These are phyloP conservation scores for Eciton burchellii DNA, from an alignment of 1,140 invertebrate species.

Conservation along the genomic window DNA sequence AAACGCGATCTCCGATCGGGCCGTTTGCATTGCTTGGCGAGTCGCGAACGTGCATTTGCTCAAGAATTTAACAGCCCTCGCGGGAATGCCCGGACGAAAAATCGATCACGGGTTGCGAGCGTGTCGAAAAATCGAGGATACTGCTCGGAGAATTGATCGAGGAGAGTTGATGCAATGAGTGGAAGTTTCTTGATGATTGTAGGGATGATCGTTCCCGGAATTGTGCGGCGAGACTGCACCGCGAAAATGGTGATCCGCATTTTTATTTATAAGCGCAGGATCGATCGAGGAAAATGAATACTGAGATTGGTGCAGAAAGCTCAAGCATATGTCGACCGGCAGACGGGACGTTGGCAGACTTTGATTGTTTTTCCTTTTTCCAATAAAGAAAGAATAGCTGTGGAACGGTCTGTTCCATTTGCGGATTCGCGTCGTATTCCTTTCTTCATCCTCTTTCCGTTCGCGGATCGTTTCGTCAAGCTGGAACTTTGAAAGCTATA, in stretches of 20 bases:
- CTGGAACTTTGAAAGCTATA: conserved; percentile 8
- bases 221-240: too few relatives aligned
- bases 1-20: conserved; percentile 46
- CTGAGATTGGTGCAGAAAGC: conserved; percentile 10
- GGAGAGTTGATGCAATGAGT: background rate
- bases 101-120: background rate
- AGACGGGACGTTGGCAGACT: conserved; percentile 11
- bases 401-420: conserved; percentile 61
- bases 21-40: conserved; percentile 32
- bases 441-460: conserved; percentile 11
- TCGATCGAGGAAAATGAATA: background rate
- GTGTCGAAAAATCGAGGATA: background rate
- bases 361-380: conserved; percentile 51
- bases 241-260: background rate
- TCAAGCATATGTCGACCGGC: conserved; percentile 7
- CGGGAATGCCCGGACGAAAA: background rate
- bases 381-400: conserved; percentile 58
- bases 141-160: background rate
- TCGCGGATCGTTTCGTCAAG: conserved; percentile 1
- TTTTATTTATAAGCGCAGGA: conserved; percentile 15
- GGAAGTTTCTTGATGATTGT: conserved; percentile 8
- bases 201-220: too few relatives aligned
- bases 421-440: conserved; percentile 51
- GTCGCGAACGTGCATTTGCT: conserved; percentile 17
- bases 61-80: conserved; percentile 1